Conservation (phyloP, 2,797 vertebrate species). For the Diplodus sargus region DNA sequence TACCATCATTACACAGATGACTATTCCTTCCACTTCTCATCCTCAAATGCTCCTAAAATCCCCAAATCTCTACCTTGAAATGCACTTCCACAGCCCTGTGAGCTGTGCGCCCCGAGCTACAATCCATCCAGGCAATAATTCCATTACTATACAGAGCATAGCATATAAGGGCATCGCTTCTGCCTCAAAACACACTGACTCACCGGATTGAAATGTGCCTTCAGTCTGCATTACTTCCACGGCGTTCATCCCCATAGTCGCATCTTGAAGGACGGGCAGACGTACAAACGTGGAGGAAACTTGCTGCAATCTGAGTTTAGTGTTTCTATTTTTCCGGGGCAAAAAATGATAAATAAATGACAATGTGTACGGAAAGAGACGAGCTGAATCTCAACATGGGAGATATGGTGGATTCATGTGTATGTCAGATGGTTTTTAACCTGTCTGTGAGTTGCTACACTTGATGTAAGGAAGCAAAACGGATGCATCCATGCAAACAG, state of each 20-base stretch:
- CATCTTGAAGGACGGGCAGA: conserved; percentile 43
- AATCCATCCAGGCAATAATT: conserved; percentile 66
- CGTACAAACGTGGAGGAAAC: conserved; percentile 19
- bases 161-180: conserved; percentile 62
- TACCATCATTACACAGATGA: conserved; percentile 70
- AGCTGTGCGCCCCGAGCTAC: conserved; percentile 51
- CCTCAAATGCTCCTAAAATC: conserved; percentile 63
- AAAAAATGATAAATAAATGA: conserved; percentile 14
- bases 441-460: too few species aligned
- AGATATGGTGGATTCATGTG: not conserved
- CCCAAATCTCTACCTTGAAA: conserved; percentile 70
- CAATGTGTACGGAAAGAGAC: not conserved
- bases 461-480: too few species aligned
- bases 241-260: conserved; percentile 42
- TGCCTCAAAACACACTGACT: conserved; percentile 61
- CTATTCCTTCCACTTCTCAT: conserved; percentile 55
- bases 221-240: conserved; percentile 58
- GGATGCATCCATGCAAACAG: too few species aligned
- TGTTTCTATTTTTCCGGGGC: conserved; percentile 1
- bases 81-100: conserved; percentile 54
- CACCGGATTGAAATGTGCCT: conserved; percentile 56
- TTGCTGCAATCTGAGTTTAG: conserved; percentile 9
- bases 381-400: not conserved
- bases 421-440: too few species aligned
- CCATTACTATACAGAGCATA: conserved; percentile 61